These are phyloP conservation scores for Cataglyphis rosenhaueri DNA, from an alignment of 2,888 invertebrate species.

Conservation along the genomic window DNA sequence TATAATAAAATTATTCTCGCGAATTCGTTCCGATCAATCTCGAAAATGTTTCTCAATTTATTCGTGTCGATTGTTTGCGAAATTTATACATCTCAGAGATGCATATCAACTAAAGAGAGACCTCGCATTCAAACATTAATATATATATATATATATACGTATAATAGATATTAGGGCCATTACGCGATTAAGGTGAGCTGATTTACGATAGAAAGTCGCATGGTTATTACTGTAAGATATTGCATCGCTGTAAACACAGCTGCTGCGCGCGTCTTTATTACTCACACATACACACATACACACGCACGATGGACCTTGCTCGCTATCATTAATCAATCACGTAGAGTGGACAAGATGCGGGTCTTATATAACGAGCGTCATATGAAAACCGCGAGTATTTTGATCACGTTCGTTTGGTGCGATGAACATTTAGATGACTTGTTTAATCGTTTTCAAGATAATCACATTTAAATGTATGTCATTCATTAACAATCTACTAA, in stretches of 20 bases:
- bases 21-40: not conserved
- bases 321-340: constrained; percentile 69
- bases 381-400: constrained; percentile 28
- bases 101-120: constrained; percentile 36
- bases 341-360: constrained; percentile 40
- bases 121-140: constrained; percentile 2
- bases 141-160: not conserved
- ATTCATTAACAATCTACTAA: not conserved
- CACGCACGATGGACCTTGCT: constrained; percentile 41
- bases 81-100: constrained; percentile 14
- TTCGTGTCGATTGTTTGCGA: not conserved
- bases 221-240: constrained; percentile 49
- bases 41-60: not conserved
- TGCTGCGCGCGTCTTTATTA: constrained; percentile 47
- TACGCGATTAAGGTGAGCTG: constrained; percentile 52
- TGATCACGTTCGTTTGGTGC: constrained; percentile 4
- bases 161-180: constrained; percentile 41
- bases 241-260: constrained; percentile 63
- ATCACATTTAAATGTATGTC: not conserved
- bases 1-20: not conserved
- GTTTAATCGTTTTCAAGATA: not conserved
- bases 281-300: not conserved
- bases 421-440: constrained; percentile 7
- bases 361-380: constrained; percentile 52
- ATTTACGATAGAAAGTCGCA: constrained; percentile 70